Conservation (phyloP, 1,140 invertebrate species). For the Ooceraea biroi region DNA sequence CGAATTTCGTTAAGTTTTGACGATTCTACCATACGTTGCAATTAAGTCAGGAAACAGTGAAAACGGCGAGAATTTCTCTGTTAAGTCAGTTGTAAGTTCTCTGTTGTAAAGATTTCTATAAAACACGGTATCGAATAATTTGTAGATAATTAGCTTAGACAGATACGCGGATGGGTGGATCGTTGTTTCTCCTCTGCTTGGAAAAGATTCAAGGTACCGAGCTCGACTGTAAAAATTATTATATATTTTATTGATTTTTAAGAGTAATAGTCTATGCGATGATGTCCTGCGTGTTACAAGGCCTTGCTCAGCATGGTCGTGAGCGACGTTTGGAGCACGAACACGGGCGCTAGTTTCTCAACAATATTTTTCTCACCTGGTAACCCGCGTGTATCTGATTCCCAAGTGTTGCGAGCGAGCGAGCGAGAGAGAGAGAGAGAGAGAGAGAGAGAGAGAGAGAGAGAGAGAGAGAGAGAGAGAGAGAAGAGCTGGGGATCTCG, state of each 20-base stretch:
- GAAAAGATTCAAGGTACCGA: not conserved
- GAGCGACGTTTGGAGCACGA: constrained; percentile 14
- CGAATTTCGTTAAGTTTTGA: constrained; percentile 43
- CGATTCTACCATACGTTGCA: constrained; percentile 32
- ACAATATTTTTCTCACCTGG: constrained; percentile 67
- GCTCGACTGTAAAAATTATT: too few relatives aligned
- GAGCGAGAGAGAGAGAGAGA: constrained; percentile 12
- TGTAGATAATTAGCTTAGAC: constrained; percentile 21
- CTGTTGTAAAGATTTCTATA: constrained; percentile 28
- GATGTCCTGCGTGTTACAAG: not conserved
- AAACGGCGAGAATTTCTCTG: not conserved
- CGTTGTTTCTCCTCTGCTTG: constrained; percentile 17
- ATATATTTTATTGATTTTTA: too few relatives aligned
- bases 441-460: not conserved
- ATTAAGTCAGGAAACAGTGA: not conserved
- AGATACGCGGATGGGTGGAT: not conserved
- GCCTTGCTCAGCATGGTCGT: constrained; percentile 33
- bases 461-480: too few relatives aligned
- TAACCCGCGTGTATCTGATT: constrained; percentile 21
- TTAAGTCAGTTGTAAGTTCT: not conserved
- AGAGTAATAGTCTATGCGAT: too few relatives aligned
- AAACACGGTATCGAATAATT: not conserved
- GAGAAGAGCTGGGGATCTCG: too few relatives aligned
- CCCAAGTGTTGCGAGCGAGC: constrained; percentile 43
- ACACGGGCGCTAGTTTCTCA: constrained; percentile 33